Evolutionary conservation across 1,140 invertebrate species (phyloP), one percentile per base, ranked within the genome.

Genomic region (Yoshiicerus persimilis): DNA sequence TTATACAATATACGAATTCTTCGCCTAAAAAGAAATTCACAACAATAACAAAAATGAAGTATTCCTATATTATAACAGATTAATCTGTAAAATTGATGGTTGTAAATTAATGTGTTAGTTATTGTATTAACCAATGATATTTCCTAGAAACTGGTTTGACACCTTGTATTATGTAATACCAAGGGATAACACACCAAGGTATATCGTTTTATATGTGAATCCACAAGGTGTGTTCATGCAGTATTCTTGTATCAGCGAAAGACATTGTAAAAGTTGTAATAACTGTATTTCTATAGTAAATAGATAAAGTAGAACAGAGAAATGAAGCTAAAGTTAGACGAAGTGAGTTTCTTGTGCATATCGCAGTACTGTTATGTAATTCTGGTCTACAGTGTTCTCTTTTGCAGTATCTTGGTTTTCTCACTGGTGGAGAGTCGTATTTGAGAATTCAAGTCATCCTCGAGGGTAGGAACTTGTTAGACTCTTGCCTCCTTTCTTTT

Each of bases 401-500:
- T 85, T 41, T 80, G 11, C 20, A 77, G 70, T 86, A 47, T 64
- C 36, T 62, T 20, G 20, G 4, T 86, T 62, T 70, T 87, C 86
- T 87, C 86, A 38, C 84, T 62, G 30, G 20, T 36, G 20, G 34
- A 86, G 84, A 80, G 75, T 80, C 32, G 30, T 80, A 80, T 80
- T 86, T 86, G 85, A 62, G 85, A 86, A 87, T 87, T 87, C 86
- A 87, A 87, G 86, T 87, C 86, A 87, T 75, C 66, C 86, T 87
- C 86, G 62, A 87, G 86, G 86, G 64, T 77, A 87, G 86, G 39
- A 87, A 87, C 62, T 87, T 87, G 86, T 87, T 75, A 75, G 66
- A 86, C 47, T 70, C 47, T 56, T 84, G 38, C 86, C 70, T 87
- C 64, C 86, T 87, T 77, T 87, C 86, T 87, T 87, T 87, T 87